These are phyloP conservation scores for Megalopta genalis DNA, from an alignment of 1,140 invertebrate species.

Conservation along the genomic window DNA sequence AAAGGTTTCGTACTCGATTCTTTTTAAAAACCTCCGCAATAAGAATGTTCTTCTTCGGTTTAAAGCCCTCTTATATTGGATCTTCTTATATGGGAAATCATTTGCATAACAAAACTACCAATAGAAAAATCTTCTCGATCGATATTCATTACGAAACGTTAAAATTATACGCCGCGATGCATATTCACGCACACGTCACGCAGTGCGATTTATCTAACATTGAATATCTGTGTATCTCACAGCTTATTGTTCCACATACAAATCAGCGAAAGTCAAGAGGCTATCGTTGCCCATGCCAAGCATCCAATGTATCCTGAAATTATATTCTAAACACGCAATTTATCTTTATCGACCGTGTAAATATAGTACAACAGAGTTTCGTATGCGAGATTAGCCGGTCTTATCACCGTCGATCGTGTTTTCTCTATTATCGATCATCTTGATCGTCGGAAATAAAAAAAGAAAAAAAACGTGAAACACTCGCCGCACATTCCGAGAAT, in stretches of 20 bases:
- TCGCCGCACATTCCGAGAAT: background rate
- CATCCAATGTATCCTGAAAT: conserved; percentile 13
- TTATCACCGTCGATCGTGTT: background rate
- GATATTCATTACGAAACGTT: too few species aligned
- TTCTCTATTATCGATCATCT: background rate
- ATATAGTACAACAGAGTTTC: conserved; percentile 19
- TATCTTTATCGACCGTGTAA: conserved; percentile 22
- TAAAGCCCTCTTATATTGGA: too few species aligned
- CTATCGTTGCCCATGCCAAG: conserved; percentile 8
- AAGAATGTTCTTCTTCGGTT: too few species aligned
- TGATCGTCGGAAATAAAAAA: background rate
- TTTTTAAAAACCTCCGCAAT: too few species aligned
- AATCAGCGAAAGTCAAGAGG: conserved; percentile 28
- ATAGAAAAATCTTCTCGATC: too few species aligned
- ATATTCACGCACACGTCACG: background rate
- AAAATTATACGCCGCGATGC: background rate
- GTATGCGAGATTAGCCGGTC: background rate
- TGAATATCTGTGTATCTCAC: conserved; percentile 7
- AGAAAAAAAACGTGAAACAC: background rate
- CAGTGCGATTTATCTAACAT: conserved; percentile 7
- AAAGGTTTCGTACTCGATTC: too few species aligned
- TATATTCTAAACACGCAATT: conserved; percentile 32
- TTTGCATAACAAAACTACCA: too few species aligned
- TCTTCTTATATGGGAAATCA: too few species aligned
- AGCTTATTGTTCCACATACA: conserved; percentile 40